A percentile compares a stretch with the other conserved stretches of the same genome.
Conservation (phyloP, 2,797 vertebrate genomes). For the Typhlichthys subterraneus region DNA sequence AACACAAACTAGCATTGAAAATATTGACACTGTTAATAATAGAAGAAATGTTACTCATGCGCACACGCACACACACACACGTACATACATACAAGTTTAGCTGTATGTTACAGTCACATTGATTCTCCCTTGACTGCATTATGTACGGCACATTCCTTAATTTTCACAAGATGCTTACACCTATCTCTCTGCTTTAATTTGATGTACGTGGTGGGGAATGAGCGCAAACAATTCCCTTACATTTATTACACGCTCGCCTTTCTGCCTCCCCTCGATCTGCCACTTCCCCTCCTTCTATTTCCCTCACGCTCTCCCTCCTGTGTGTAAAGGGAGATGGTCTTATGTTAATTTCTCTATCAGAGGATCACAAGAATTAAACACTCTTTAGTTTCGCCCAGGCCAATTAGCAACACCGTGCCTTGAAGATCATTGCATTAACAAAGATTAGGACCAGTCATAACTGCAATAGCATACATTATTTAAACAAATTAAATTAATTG, state of each 20-base stretch:
- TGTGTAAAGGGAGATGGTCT: slow-evolving; percentile 21
- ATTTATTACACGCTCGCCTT: background rate
- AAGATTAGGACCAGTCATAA: slow-evolving; percentile 66
- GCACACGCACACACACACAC: slow-evolving; percentile 26
- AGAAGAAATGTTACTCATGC: slow-evolving; percentile 4
- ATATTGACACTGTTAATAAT: slow-evolving; percentile 17
- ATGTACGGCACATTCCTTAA: slow-evolving; percentile 12
- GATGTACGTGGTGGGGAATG: slow-evolving; percentile 22
- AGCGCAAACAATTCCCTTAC: slow-evolving; percentile 13
- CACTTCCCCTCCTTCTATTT: background rate
- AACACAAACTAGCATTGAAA: slow-evolving; percentile 38
- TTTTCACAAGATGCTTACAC: slow-evolving; percentile 23
- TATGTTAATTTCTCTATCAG: slow-evolving; percentile 19
- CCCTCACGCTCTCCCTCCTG: background rate
- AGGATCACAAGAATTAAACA: slow-evolving; percentile 34
- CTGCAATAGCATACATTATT: slow-evolving; percentile 71
- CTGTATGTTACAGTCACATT: slow-evolving; percentile 33
- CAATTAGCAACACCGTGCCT: slow-evolving; percentile 63
- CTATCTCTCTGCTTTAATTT: slow-evolving; percentile 24
- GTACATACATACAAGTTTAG: slow-evolving; percentile 27
- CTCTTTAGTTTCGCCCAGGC: slow-evolving; percentile 39
- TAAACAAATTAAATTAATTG: slow-evolving; percentile 48
- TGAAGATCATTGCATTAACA: slow-evolving; percentile 53
- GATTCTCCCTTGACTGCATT: slow-evolving; percentile 16
- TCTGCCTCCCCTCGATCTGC: background rate